These are phyloP conservation scores for Apotomis capreana DNA, from an alignment of 2,888 invertebrate genomes.

Conservation along the genomic window DNA sequence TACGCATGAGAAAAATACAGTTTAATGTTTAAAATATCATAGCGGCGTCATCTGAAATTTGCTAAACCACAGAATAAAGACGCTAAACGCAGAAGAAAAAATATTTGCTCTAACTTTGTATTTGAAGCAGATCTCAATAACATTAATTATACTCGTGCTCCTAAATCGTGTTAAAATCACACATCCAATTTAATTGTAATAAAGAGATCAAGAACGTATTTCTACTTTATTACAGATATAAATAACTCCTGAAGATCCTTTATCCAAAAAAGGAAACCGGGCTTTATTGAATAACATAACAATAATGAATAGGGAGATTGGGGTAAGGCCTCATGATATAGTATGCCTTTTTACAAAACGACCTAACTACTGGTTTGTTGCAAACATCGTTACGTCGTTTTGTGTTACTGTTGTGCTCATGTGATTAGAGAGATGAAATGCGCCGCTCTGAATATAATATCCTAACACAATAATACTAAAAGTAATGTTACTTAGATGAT, in stretches of 20 bases:
- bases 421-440: too few species aligned
- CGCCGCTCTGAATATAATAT: too few species aligned
- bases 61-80: too few species aligned
- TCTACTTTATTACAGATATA: background rate
- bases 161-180: too few species aligned
- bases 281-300: slow-evolving; percentile 10
- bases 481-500: background rate
- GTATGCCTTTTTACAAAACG: background rate
- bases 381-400: background rate
- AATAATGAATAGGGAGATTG: background rate
- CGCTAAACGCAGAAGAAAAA: background rate
- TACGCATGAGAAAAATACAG: too few species aligned
- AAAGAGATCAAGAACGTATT: background rate
- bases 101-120: background rate
- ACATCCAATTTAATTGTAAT: background rate
- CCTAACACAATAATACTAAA: background rate
- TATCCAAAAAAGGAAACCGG: background rate
- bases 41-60: too few species aligned
- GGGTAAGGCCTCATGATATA: background rate
- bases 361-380: background rate
- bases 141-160: too few species aligned
- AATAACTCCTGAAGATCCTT: background rate
- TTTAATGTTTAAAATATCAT: too few species aligned
- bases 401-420: background rate
- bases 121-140: too few species aligned